Conservation (phyloP, 2,113 vertebrate genomes). For the Agapornis roseicollis region DNA sequence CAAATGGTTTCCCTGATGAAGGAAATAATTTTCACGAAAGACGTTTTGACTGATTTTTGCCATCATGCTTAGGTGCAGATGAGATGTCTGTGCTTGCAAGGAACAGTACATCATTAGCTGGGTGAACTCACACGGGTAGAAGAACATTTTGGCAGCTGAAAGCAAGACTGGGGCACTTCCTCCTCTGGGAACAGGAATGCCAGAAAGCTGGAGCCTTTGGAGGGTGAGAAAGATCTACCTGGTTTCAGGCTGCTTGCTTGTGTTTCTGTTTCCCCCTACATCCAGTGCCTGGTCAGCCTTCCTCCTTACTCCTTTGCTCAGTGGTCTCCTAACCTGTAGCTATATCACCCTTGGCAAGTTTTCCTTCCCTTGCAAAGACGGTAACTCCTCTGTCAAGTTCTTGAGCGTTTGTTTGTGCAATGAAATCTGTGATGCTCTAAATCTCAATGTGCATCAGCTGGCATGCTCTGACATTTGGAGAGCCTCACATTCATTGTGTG, state of each 20-base stretch:
- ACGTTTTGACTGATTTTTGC: background rate
- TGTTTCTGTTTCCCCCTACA: background rate
- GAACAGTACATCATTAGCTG: background rate
- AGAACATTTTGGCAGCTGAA: background rate
- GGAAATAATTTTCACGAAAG: background rate
- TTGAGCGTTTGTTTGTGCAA: slow-evolving; percentile 54
- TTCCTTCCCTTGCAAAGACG: background rate
- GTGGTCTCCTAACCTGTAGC: slow-evolving; percentile 39
- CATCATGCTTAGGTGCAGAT: background rate
- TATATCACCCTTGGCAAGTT: slow-evolving; percentile 47
- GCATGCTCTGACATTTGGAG: slow-evolving; percentile 62
- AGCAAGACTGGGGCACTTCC: background rate
- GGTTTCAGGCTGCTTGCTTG: background rate
- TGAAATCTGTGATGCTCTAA: slow-evolving; percentile 66
- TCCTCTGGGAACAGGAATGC: background rate
- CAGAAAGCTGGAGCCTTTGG: background rate
- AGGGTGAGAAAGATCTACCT: background rate
- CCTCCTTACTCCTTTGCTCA: background rate
- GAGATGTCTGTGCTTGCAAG: background rate
- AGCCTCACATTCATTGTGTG: slow-evolving; percentile 28
- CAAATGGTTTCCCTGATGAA: background rate
- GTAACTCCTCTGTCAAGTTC: slow-evolving; percentile 57
- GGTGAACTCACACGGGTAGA: background rate
- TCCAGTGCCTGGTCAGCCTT: background rate
- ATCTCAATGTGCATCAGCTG: slow-evolving; percentile 71